Evolutionary conservation across 2,888 invertebrate genomes (phyloP).

Genomic region (Drosophila prolongata): DNA sequence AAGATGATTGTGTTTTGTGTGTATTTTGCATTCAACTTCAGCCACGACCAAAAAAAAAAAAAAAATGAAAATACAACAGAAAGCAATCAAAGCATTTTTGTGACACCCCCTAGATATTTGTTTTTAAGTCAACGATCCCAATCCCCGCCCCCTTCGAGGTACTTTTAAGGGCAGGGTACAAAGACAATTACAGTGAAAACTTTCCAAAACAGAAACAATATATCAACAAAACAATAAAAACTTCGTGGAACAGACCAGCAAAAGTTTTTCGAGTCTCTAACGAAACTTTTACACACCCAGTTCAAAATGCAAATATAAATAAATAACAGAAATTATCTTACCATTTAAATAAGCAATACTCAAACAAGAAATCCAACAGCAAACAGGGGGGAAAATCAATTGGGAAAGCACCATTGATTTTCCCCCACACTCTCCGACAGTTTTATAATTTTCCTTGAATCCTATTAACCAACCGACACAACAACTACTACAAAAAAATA

Average conservation of each 20-base stretch:
- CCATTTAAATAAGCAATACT: constrained; percentile 46
- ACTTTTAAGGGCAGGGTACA: constrained; percentile 15
- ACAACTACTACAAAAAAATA: constrained; percentile 59
- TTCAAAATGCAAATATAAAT: constrained; percentile 82
- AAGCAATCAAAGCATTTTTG: constrained; percentile 28
- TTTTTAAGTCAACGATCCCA: constrained; percentile 30
- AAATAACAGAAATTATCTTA: constrained; percentile 36
- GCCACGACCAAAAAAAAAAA: constrained; percentile 37
- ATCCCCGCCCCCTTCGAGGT: constrained; percentile 3
- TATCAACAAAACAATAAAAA: constrained; percentile 47
- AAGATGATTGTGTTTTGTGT: constrained; percentile 66
- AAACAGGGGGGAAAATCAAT: constrained; percentile 16
- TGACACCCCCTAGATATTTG: constrained; percentile 27
- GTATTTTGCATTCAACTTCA: constrained; percentile 62
- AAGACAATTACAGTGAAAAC: constrained; percentile 41
- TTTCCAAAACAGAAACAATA: constrained; percentile 40
- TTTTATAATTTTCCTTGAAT: constrained; percentile 52
- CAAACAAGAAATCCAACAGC: constrained; percentile 31
- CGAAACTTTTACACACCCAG: constrained; percentile 82
- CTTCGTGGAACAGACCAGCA: constrained; percentile 52
- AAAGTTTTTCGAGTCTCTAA: constrained; percentile 43
- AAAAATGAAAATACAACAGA: constrained; percentile 21
- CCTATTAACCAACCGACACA: constrained; percentile 48
- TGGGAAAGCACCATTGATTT: constrained; percentile 15
- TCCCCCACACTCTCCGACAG: constrained; percentile 29